phyloP scores from a whole-genome alignment of 2,888 invertebrate genomes.

The Caenorhabditis sp. region DNA sequence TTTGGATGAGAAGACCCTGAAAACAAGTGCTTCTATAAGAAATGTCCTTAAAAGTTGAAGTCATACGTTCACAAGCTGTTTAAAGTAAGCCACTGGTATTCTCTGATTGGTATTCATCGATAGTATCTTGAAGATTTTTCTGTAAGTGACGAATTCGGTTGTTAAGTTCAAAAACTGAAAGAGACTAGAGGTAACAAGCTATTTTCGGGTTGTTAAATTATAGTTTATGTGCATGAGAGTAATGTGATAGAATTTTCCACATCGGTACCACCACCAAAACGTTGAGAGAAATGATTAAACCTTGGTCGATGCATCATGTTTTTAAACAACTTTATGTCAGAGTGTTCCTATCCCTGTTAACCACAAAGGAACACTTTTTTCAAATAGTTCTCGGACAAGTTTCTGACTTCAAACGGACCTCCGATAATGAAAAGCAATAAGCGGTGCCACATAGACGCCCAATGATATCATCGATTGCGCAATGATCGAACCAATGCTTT shows the following conservation, averaged over 20 bases:
- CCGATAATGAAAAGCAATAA: slow-evolving; percentile 32
- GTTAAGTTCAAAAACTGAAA: neutral
- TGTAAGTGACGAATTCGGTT: neutral
- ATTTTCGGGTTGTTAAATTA: neutral
- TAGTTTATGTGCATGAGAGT: no score
- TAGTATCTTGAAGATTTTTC: slow-evolving; percentile 37
- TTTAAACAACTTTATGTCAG: neutral
- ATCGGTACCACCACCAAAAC: no score
- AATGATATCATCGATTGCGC: slow-evolving; percentile 29
- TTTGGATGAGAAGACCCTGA: slow-evolving; percentile 38
- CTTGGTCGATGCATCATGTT: no score
- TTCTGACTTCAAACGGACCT: neutral
- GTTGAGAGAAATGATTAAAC: no score
- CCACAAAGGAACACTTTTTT: no score
- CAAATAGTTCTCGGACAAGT: no score
- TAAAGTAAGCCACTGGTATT: slow-evolving; percentile 34
- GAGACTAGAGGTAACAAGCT: neutral
- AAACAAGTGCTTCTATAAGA: neutral
- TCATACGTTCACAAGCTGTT: slow-evolving; percentile 34
- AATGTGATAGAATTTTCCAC: no score
- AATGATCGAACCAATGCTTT: slow-evolving; percentile 17
- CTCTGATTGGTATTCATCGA: slow-evolving; percentile 14
- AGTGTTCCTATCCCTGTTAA: no score
- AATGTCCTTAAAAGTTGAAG: neutral
- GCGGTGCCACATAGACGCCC: slow-evolving; percentile 26